Conservation (phyloP, 2,888 invertebrate genomes). For the Dynastes grantii region DNA sequence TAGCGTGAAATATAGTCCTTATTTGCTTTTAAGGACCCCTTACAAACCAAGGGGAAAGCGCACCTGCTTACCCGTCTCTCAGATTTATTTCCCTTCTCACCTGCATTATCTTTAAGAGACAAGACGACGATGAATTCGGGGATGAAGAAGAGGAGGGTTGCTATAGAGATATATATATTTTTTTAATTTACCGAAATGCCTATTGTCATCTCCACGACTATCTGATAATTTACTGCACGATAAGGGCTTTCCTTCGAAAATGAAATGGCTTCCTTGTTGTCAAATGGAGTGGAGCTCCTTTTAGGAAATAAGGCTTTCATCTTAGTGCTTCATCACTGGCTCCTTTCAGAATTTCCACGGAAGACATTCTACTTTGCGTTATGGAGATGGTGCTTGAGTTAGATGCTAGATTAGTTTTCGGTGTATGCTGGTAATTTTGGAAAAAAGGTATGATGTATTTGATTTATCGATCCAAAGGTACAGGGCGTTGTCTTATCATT, state of each 20-base stretch:
- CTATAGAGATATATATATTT: background rate
- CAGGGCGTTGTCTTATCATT: no score
- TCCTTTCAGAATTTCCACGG: background rate
- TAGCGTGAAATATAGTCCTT: no score
- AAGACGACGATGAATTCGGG: no score
- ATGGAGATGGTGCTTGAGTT: background rate
- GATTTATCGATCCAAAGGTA: no score
- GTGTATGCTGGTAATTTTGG: no score
- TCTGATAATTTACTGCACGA: background rate
- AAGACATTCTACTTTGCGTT: no score
- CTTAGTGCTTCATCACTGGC: background rate
- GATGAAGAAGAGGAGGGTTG: background rate
- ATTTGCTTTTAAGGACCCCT: no score
- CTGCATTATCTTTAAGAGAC: no score
- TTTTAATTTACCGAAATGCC: conserved; percentile 2
- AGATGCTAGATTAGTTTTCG: background rate
- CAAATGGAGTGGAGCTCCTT: background rate
- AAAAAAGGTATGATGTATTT: no score
- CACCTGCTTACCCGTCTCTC: no score
- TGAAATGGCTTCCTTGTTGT: background rate
- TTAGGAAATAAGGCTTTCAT: background rate
- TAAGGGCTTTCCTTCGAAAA: background rate
- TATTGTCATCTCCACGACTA: background rate
- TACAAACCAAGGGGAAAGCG: no score
- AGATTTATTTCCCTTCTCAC: no score